Evolutionary conservation across 2,797 vertebrate species (phyloP), one percentile per base, ranked within the genome.

Genomic region (Gouania willdenowi): DNA sequence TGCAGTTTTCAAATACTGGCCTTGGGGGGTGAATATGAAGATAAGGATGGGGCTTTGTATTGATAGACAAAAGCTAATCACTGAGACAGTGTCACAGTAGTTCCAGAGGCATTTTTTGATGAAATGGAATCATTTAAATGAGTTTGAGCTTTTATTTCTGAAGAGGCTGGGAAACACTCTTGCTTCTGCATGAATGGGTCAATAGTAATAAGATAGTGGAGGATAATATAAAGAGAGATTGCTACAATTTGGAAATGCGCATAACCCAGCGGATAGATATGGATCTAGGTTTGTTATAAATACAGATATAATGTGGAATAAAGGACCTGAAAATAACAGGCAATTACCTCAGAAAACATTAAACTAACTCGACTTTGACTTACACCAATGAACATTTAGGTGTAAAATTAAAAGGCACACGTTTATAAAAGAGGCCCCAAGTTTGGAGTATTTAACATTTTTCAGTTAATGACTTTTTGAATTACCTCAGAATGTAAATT

Each of bases 151-250:
- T 17, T 26, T 23, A 19, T 24, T 28, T 29, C 2, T 8, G 8
- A 22, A 47, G 22, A 27, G 6, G 7, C 8, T 0, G 17, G 31
- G 18, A 27, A 24, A 24, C 31, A 23, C 14, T 31, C 9, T 10
- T 12, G 26, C 29, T 43, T 46, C 32, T 39, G 13, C 21, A 40
- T 17, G 22, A 42, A 45, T 31, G 37, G 41, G 27, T 79, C 71
- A 60, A 72, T 51, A 42, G 49, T 71, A 76, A 79, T 69, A 22
- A 41, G 30, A 66, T 69, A 26, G 34, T 63, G 45, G 17, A 15
- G 43, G 26, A 19, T 8, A 24, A 25, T 6, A 36, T 37, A 42
- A 52, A 28, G 22, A 22, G 60, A 71, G 62, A 53, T 29, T 8
- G 30, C 9, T 22, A 16, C 7, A 31, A 11, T 18, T 37, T 22